A percentile compares a stretch with the other conserved stretches of the same genome.
Conservation (phyloP, 1,140 invertebrate species). For the Telenomus remus region DNA sequence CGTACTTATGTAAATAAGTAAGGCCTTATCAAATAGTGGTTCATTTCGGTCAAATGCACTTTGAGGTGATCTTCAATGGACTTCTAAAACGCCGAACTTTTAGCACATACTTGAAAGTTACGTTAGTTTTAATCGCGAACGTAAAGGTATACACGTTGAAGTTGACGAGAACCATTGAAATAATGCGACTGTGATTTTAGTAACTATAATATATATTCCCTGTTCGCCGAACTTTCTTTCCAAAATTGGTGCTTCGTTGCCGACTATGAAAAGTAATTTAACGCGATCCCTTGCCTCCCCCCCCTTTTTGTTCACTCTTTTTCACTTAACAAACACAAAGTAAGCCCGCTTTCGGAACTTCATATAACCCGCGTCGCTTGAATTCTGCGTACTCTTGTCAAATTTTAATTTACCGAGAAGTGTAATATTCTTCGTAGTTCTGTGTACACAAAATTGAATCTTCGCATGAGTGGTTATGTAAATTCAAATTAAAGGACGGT, state of each 20-base stretch:
- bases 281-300: too few relatives aligned
- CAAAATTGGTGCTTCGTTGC: slow-evolving; percentile 32
- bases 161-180: slow-evolving; percentile 28
- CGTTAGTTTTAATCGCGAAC: slow-evolving; percentile 41
- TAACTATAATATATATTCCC: slow-evolving; percentile 36
- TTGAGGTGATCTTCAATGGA: slow-evolving; percentile 18
- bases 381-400: too few relatives aligned
- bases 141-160: slow-evolving; percentile 32
- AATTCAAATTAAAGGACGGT: too few relatives aligned
- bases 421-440: too few relatives aligned
- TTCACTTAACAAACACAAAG: slow-evolving; percentile 35
- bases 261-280: slow-evolving; percentile 41
- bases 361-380: slow-evolving; percentile 1
- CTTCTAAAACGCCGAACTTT: slow-evolving; percentile 42
- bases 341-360: slow-evolving; percentile 21
- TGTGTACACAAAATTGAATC: too few relatives aligned
- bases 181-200: slow-evolving; percentile 43
- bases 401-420: too few relatives aligned
- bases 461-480: too few relatives aligned
- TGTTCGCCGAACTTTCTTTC: slow-evolving; percentile 22
- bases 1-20: slow-evolving; percentile 25
- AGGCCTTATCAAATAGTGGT: slow-evolving; percentile 28
- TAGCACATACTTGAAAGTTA: slow-evolving; percentile 49
- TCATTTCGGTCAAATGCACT: slow-evolving; percentile 26
- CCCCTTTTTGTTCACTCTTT: too few relatives aligned